Conservation (phyloP, 53 echinoderm and acorn worm species). For the Arbacia lixula region DNA sequence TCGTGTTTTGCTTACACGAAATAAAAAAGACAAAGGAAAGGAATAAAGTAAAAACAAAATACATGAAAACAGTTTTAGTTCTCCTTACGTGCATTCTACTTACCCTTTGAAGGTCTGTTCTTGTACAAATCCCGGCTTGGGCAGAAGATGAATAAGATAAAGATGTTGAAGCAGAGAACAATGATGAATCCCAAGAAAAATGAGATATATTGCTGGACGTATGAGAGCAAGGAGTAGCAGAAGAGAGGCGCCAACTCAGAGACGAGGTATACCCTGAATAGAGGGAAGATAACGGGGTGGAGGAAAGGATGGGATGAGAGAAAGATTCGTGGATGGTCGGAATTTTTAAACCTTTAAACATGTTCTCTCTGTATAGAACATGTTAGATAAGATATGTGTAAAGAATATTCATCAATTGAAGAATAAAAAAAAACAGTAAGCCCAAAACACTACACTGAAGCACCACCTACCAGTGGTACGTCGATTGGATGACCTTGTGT, state of each 20-base stretch:
- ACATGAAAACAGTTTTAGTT: no score
- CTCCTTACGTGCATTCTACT: no score
- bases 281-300: not conserved
- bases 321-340: not conserved
- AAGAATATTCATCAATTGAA: no score
- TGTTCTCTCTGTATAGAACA: no score
- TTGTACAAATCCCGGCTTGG: constrained; percentile 34
- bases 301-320: not conserved
- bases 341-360: no score
- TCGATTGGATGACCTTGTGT: constrained; percentile 32
- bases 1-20: no score
- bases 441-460: no score
- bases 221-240: constrained; percentile 27
- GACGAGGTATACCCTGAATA: constrained; percentile 51
- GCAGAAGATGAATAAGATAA: constrained; percentile 18
- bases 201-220: constrained; percentile 51
- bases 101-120: constrained; percentile 48
- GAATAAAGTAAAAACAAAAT: no score
- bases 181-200: constrained; percentile 50
- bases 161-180: constrained; percentile 37
- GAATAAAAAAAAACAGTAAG: no score
- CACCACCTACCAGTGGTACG: constrained; percentile 51
- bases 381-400: no score
- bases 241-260: constrained; percentile 36
- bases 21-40: no score